phyloP scores from a whole-genome alignment of 2,797 vertebrate genomes.

The Acestrorhynchus altus region DNA sequence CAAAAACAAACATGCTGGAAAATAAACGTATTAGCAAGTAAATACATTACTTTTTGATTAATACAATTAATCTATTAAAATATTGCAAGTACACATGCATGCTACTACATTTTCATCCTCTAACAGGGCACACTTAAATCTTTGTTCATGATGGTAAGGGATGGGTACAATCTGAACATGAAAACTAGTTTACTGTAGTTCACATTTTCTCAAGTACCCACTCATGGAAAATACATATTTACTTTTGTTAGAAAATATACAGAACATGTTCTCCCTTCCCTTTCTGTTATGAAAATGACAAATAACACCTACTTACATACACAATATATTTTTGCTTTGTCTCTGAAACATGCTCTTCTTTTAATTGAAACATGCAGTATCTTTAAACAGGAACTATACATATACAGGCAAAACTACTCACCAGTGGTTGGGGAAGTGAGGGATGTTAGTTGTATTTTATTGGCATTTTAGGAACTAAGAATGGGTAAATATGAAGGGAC shows the following conservation, averaged over 20 bases:
- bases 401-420: slow-evolving; percentile 84
- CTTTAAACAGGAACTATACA: slow-evolving; percentile 79
- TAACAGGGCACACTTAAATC: slow-evolving; percentile 82
- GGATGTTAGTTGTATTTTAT: slow-evolving; percentile 78
- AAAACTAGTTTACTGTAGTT: slow-evolving; percentile 74
- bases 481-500: slow-evolving; percentile 30
- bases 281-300: slow-evolving; percentile 84
- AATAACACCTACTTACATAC: slow-evolving; percentile 82
- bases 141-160: slow-evolving; percentile 78
- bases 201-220: slow-evolving; percentile 80
- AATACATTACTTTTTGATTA: slow-evolving; percentile 53
- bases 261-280: slow-evolving; percentile 77
- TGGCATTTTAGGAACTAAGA: slow-evolving; percentile 71
- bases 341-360: slow-evolving; percentile 89
- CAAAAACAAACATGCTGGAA: slow-evolving; percentile 61
- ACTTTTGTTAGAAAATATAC: slow-evolving; percentile 86
- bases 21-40: slow-evolving; percentile 45
- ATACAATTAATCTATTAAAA: slow-evolving; percentile 50
- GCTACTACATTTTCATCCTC: slow-evolving; percentile 82
- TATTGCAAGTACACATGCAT: slow-evolving; percentile 77
- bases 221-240: slow-evolving; percentile 81
- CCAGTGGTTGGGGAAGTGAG: slow-evolving; percentile 77
- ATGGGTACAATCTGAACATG: slow-evolving; percentile 76
- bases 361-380: slow-evolving; percentile 88
- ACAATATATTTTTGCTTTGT: slow-evolving; percentile 80